Percentiles rank a stretch among this genome's conserved stretches.
These are phyloP conservation scores for Apteryx owenii DNA, from an alignment of 2,113 vertebrate genomes.

Conservation along the genomic window DNA sequence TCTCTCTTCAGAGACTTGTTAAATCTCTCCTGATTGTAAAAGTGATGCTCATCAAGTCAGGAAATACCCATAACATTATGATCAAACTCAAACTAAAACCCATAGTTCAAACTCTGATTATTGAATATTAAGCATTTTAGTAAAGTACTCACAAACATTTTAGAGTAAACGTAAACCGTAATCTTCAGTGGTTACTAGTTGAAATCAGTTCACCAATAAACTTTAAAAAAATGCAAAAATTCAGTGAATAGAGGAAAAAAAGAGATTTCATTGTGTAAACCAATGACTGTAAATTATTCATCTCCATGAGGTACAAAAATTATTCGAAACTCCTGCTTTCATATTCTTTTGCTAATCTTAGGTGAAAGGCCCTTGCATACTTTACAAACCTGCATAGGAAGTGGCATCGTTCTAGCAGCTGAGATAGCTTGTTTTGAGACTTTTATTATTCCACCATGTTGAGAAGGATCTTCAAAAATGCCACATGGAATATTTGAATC, in stretches of 20 bases:
- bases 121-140: not conserved
- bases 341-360: not conserved
- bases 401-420: not conserved
- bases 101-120: not conserved
- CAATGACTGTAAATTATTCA: not conserved
- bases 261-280: not conserved
- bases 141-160: not conserved
- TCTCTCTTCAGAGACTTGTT: not conserved
- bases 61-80: not conserved
- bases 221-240: not conserved
- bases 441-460: fast-evolving
- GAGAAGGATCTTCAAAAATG: not conserved
- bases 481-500: not conserved
- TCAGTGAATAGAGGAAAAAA: not conserved
- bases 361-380: not conserved
- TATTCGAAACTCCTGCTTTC: not conserved
- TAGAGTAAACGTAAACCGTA: not conserved
- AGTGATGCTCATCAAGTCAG: not conserved
- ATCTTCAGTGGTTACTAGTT: not conserved
- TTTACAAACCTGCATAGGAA: not conserved
- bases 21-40: not conserved
- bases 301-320: not conserved
- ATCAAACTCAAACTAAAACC: not conserved
- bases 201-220: not conserved
- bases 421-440: not conserved